These are phyloP conservation scores for Melinaea menophilus DNA, from an alignment of 2,888 invertebrate species.

Conservation along the genomic window DNA sequence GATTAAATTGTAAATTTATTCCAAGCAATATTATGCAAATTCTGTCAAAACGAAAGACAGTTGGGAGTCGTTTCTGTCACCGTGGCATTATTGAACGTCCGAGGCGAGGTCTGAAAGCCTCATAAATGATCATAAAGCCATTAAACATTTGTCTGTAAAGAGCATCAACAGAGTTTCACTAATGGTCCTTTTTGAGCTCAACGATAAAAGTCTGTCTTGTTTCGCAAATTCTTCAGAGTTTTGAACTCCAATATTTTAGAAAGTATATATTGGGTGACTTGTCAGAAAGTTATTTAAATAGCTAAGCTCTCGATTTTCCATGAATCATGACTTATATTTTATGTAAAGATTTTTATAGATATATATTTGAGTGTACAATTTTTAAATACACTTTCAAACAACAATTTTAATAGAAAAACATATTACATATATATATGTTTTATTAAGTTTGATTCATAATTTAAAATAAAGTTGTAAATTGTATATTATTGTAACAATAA, in stretches of 20 bases:
- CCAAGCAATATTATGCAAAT: background rate
- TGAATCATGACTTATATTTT: background rate
- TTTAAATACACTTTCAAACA: background rate
- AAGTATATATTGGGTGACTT: slow-evolving; percentile 10
- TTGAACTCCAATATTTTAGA: slow-evolving; percentile 18
- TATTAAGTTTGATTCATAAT: no score
- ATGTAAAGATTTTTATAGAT: background rate
- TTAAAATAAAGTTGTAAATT: background rate
- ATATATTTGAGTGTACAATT: background rate
- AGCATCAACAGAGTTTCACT: slow-evolving; percentile 37
- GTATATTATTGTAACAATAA: background rate
- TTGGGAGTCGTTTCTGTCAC: background rate
- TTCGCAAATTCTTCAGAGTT: slow-evolving; percentile 25
- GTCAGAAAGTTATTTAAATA: slow-evolving; percentile 3
- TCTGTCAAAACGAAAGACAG: slow-evolving; percentile 1
- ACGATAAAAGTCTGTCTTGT: slow-evolving; percentile 30
- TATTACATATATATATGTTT: no score
- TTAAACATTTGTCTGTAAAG: slow-evolving; percentile 35
- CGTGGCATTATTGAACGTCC: background rate
- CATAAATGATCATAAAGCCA: slow-evolving; percentile 33
- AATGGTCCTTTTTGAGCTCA: slow-evolving; percentile 34
- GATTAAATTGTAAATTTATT: background rate
- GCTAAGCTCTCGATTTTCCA: background rate
- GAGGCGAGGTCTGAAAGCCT: slow-evolving; percentile 7
- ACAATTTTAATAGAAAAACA: no score